A percentile compares a stretch with the other conserved stretches of the same genome.
phyloP scores from a whole-genome alignment of 2,113 vertebrate species.

The Notechis scutatus region DNA sequence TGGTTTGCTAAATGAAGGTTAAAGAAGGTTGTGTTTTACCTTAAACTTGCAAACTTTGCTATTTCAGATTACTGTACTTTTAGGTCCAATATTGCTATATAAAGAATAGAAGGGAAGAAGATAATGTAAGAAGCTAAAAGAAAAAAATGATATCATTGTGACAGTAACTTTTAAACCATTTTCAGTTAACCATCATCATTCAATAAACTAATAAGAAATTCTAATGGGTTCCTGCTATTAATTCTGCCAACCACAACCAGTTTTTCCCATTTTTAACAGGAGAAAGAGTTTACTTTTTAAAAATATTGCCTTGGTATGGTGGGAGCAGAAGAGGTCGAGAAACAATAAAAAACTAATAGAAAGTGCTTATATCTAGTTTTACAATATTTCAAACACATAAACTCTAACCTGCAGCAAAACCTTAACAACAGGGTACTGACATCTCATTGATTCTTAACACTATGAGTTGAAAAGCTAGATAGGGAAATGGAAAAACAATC shows the following conservation, averaged over 20 bases:
- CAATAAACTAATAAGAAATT: neutral
- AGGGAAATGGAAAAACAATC: slow-evolving; percentile 32
- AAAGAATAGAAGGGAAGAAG: neutral
- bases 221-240: neutral
- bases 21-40: neutral
- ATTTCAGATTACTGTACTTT: slow-evolving; percentile 1
- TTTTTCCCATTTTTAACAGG: slow-evolving; percentile 26
- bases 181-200: neutral
- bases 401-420: slow-evolving; percentile 56
- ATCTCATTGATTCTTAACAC: slow-evolving; percentile 52
- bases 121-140: neutral
- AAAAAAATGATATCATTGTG: neutral
- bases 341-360: slow-evolving; percentile 44
- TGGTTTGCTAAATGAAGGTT: neutral
- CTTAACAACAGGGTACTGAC: slow-evolving; percentile 53
- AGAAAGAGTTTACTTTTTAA: slow-evolving; percentile 38
- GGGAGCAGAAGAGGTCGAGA: slow-evolving; percentile 37
- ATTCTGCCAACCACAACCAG: neutral
- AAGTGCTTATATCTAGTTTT: slow-evolving; percentile 53
- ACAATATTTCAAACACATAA: slow-evolving; percentile 44
- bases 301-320: slow-evolving; percentile 34
- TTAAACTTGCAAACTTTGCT: neutral
- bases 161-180: neutral
- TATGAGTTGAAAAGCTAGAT: slow-evolving; percentile 31
- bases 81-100: neutral